phyloP scores from a whole-genome alignment of 2,113 vertebrate species.

The Apteryx owenii region DNA sequence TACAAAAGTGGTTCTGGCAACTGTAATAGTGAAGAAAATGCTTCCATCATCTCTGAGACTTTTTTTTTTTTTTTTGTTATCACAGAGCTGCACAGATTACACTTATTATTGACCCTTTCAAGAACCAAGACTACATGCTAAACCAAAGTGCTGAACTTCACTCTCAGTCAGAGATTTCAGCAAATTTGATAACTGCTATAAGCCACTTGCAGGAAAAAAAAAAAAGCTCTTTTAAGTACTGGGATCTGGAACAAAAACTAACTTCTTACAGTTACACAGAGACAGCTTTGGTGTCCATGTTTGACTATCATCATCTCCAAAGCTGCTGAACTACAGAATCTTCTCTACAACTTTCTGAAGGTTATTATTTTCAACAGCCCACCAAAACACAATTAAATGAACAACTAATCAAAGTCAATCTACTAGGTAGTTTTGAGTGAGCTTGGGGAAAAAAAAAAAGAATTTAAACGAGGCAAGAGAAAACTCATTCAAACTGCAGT shows the following conservation, averaged over 20 bases:
- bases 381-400: neutral
- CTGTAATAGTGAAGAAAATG: neutral
- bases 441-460: neutral
- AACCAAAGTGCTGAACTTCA: neutral
- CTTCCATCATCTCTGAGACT: neutral
- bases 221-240: neutral
- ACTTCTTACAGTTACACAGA: fast-evolving
- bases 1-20: neutral
- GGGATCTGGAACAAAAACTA: neutral
- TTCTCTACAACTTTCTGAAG: neutral
- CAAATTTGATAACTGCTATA: neutral
- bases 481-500: neutral
- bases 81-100: neutral
- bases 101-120: neutral
- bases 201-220: neutral
- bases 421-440: neutral
- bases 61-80: neutral
- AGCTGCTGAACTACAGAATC: neutral
- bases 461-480: neutral
- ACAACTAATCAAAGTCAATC: neutral
- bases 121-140: neutral
- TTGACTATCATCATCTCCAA: neutral
- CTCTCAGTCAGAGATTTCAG: neutral
- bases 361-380: fast-evolving
- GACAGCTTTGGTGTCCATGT: neutral